phyloP scores from a whole-genome alignment of 2,888 invertebrate species.

The Drosophila phalerata region DNA sequence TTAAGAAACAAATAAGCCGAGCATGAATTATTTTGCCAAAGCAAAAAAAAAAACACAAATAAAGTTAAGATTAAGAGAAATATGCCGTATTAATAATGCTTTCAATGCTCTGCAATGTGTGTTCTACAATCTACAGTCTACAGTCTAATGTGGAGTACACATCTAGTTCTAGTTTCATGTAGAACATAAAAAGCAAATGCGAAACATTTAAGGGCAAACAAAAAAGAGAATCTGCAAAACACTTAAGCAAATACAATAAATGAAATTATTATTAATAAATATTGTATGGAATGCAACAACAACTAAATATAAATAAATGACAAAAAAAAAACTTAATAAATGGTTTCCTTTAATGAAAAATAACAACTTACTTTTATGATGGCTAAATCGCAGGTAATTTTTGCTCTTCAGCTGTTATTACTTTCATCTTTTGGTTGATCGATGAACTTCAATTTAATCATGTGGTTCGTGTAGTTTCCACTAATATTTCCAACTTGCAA shows the following conservation, averaged over 20 bases:
- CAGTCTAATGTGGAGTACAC: background rate
- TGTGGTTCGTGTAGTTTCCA: background rate
- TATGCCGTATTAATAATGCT: conserved; percentile 28
- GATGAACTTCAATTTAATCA: background rate
- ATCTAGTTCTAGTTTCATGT: conserved; percentile 40
- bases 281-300: conserved; percentile 57
- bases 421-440: background rate
- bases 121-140: background rate
- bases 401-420: background rate
- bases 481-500: conserved; percentile 15
- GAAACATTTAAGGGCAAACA: conserved; percentile 20
- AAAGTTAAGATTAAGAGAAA: background rate
- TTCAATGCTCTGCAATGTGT: conserved; percentile 30
- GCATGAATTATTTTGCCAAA: conserved; percentile 33
- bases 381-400: background rate
- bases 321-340: conserved; percentile 31
- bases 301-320: conserved; percentile 56
- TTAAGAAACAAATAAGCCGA: conserved; percentile 38
- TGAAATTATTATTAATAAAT: conserved; percentile 52
- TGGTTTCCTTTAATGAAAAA: background rate
- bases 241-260: conserved; percentile 51
- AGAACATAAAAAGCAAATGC: conserved; percentile 41
- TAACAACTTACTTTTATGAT: background rate
- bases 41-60: background rate
- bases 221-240: conserved; percentile 22